Base-by-base conservation (phyloP, 2,113 vertebrate genomes). In the Ploceus nigricollis region DNA sequence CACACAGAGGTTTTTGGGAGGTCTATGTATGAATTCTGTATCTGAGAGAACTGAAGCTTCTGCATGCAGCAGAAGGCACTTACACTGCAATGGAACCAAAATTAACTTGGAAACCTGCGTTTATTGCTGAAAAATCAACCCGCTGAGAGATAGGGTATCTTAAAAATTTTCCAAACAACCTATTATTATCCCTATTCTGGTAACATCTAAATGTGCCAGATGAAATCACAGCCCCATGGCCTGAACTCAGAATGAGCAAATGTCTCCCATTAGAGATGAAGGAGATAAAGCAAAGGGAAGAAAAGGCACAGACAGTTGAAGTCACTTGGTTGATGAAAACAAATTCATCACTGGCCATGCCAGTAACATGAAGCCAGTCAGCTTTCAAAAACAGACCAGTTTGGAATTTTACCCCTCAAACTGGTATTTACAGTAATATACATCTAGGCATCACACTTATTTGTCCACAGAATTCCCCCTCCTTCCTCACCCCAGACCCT, bases 181-280 rank as follows among this genome's bases (percentile, higher is more conserved):
- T 93, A 66, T 91, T 94, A 94, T 94, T 93, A 86, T 95, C 58
- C 79, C 82, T 90, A 39, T 86, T 96, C 84, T 66, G 68, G 56
- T 61, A 93, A 95, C 28, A 80, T 88, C 47, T 81, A n/a, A 63
- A 83, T 5, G 21, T 60, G 90, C 96, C 95, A 96, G 90, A 93
- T 92, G 93, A 96, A 96, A 95, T 94, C 87, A 90, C 3, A 88
- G 92, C 79, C 58, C 91, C 82, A 28, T 92, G 93, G 92, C n/a
- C 4, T 73, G 76, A 94, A 61, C 63, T 85, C 79, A 63, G 45
- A 85, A 91, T 79, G 85, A 97, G 91, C 82, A 96, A 95, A 89
- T 37, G 69, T 95, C 93, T 94, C 86, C 93, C 5, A 2, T 44
- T 80, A 65, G 63, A 96, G 87, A 95, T 90, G 85, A 58, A 83